A percentile compares a stretch with the other conserved stretches of the same genome.
Conservation (phyloP, 1,140 invertebrate species). For the Drosophila rhopaloa region DNA sequence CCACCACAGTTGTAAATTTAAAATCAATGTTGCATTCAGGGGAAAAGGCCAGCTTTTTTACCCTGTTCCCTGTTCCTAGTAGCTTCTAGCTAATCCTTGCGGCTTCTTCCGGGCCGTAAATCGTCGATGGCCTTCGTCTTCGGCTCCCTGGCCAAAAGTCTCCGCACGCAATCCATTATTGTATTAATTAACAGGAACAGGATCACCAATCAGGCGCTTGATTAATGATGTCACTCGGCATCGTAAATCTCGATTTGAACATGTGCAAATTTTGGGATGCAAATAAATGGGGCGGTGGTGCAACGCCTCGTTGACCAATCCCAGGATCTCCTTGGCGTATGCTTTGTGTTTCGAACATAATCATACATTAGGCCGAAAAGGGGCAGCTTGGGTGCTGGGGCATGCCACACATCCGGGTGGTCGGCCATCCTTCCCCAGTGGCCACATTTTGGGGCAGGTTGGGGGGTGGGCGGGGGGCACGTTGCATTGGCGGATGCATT, state of each 20-base stretch:
- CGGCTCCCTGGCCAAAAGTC: constrained; percentile 33
- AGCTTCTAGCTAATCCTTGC: constrained; percentile 38
- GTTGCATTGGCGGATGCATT: constrained; percentile 56
- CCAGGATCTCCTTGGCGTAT: constrained; percentile 49
- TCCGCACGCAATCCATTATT: constrained; percentile 83
- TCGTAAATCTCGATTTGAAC: constrained; percentile 85
- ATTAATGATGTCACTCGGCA: constrained; percentile 84
- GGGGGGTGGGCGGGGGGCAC: not conserved
- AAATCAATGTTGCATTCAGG: constrained; percentile 67
- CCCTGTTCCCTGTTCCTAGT: constrained; percentile 31
- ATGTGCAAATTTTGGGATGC: constrained; percentile 81
- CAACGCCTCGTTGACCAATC: constrained; percentile 65
- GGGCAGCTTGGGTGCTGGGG: too few relatives aligned
- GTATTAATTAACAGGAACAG: constrained; percentile 85
- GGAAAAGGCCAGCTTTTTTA: constrained; percentile 25
- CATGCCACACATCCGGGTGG: constrained; percentile 23
- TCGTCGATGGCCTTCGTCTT: constrained; percentile 39
- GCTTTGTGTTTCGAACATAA: constrained; percentile 64
- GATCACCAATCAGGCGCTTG: constrained; percentile 85
- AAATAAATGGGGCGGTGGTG: constrained; percentile 75
- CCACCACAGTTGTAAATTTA: constrained; percentile 73
- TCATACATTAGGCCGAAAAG: constrained; percentile 65
- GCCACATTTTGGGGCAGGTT: not conserved
- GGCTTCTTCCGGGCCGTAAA: constrained; percentile 55
- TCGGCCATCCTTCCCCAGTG: constrained; percentile 50